These are phyloP conservation scores for Tinea trinotella DNA, from an alignment of 2,888 invertebrate species.

Conservation along the genomic window DNA sequence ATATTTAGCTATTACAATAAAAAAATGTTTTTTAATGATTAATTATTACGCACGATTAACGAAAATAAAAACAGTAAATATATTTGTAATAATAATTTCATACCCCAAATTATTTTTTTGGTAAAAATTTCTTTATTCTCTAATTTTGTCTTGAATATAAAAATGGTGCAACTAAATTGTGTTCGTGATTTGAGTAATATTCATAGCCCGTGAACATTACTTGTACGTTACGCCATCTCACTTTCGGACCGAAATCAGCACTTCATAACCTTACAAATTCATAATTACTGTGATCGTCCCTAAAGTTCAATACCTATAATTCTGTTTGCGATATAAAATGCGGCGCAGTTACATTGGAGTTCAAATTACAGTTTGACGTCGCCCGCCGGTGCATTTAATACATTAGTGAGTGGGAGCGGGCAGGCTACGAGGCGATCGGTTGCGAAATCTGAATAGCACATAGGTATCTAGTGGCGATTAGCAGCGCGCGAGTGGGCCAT, in stretches of 20 bases:
- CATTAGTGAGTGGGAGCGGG: constrained; percentile 44
- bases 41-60: too few relatives aligned
- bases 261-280: background rate
- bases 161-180: background rate
- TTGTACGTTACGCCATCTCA: constrained; percentile 7
- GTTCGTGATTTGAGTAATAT: constrained; percentile 1
- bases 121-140: background rate
- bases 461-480: constrained; percentile 61
- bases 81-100: too few relatives aligned
- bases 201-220: constrained; percentile 9
- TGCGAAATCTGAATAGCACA: constrained; percentile 45
- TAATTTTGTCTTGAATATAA: background rate
- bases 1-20: too few relatives aligned
- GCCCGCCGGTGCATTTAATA: constrained; percentile 9
- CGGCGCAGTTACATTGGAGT: background rate
- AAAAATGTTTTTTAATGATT: too few relatives aligned
- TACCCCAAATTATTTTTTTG: background rate
- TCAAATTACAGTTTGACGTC: background rate
- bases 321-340: background rate
- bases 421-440: constrained; percentile 25
- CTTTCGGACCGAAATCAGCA: background rate
- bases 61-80: too few relatives aligned
- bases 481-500: constrained; percentile 55
- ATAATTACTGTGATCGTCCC: background rate
- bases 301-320: background rate